phyloP scores from a whole-genome alignment of 2,113 vertebrate species.

The Ameiurus melas region DNA sequence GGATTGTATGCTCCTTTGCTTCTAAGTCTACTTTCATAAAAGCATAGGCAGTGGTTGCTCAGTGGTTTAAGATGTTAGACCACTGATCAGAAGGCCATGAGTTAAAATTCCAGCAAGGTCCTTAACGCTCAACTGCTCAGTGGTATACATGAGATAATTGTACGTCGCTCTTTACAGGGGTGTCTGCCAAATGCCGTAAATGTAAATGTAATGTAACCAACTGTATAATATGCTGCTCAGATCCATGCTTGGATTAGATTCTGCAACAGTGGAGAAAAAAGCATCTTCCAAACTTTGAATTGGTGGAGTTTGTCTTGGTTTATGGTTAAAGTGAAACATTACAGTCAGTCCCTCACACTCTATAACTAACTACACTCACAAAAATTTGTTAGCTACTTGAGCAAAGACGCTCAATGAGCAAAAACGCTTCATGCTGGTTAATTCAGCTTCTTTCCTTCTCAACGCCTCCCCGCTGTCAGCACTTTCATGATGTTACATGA shows the following conservation, averaged over 20 bases:
- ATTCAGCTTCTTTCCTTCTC: constrained; percentile 10
- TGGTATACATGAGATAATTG: no score
- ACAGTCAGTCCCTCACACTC: not conserved
- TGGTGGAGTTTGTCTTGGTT: not conserved
- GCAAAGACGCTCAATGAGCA: no score
- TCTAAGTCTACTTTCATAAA: not conserved
- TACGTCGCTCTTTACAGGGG: no score
- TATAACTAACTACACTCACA: not conserved
- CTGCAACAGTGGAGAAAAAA: not conserved
- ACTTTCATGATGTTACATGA: constrained; percentile 68
- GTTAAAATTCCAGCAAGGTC: no score
- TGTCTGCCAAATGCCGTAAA: no score
- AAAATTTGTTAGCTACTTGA: not conserved
- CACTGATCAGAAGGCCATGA: no score
- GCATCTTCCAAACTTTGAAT: not conserved
- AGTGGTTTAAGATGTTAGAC: no score
- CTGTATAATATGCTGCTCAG: not conserved
- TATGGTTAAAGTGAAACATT: not conserved
- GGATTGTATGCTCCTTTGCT: not conserved
- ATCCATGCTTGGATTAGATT: not conserved
- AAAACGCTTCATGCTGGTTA: not conserved
- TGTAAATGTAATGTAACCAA: no score
- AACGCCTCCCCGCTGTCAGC: constrained; percentile 57
- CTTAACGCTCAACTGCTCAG: no score
- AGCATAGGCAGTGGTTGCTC: no score